Conservation (phyloP, 1,140 invertebrate species). For the Branchinecta lindahli region DNA sequence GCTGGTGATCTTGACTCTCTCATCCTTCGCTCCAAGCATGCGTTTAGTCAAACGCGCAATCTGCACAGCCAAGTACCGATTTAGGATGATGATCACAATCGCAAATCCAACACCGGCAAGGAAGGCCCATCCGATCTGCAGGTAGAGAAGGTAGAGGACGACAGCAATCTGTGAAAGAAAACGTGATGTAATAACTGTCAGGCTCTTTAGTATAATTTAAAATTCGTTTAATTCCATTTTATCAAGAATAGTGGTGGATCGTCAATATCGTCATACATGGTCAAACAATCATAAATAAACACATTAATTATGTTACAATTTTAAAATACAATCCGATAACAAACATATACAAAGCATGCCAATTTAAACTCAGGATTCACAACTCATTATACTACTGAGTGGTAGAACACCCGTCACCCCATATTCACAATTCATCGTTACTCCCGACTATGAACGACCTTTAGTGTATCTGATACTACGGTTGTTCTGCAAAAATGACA, state of each 20-base stretch:
- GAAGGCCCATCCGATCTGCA: slow-evolving; percentile 78
- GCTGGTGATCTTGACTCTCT: slow-evolving; percentile 68
- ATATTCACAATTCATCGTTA: no score
- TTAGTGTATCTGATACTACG: no score
- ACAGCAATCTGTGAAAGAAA: slow-evolving; percentile 50
- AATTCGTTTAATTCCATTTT: no score
- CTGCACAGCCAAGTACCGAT: slow-evolving; percentile 72
- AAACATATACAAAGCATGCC: no score
- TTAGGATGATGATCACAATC: slow-evolving; percentile 82
- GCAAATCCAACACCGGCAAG: slow-evolving; percentile 74
- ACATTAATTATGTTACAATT: no score
- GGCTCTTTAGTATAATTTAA: background rate
- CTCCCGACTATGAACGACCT: no score
- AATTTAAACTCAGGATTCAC: no score
- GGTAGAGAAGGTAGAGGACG: slow-evolving; percentile 62
- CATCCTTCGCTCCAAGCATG: slow-evolving; percentile 84
- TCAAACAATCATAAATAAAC: no score
- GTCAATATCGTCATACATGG: slow-evolving; percentile 11
- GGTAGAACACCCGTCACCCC: no score
- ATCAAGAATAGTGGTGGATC: background rate
- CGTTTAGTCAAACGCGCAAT: slow-evolving; percentile 67
- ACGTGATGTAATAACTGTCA: background rate
- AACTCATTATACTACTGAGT: no score
- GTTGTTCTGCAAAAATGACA: no score
- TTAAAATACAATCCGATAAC: no score